Base-by-base conservation (phyloP, 2,797 vertebrate genomes). In the Mastacembelus armatus region DNA sequence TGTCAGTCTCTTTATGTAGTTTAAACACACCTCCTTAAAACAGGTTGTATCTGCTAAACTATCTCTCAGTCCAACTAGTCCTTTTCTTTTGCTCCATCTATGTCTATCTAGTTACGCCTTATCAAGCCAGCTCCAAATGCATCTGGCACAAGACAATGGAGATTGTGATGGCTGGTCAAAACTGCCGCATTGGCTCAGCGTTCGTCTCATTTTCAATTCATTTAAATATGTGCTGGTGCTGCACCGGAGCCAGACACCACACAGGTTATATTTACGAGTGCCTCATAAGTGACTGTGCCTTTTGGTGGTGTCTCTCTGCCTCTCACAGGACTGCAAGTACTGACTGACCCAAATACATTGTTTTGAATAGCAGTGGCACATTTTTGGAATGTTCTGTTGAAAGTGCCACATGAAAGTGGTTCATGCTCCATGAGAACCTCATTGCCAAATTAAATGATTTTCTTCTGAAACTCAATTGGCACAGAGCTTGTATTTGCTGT, bases 321-420 rank as follows among this genome's bases (percentile, higher is more conserved):
- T 84, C 75, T 80, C 74, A 57, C 18, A 76, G 79, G 73, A 72
- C 76, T 51, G 75, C 4, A 45, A 78, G 71, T 48, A 61, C 83
- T 30, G 70, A 80, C 70, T 87, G 90, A 90, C 88, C 88, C 79
- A 88, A 83, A 87, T 87, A 85, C 80, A 78, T 66, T 74, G 81
- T 77, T 86, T 80, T 80, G 80, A 84, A 71, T 29, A 66, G 70
- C 51, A 9, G 79, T 66, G 78, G 73, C 77, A 83, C n/a, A n/a
- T n/a, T n/a, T n/a, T n/a, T n/a, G n/a, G n/a, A 60, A 85, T 80
- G 84, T 80, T 74, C 58, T 61, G 76, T 5, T 70, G 54, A 72
- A 68, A n/a, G n/a, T n/a, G n/a, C n/a, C n/a, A n/a, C n/a, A n/a
- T n/a, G n/a, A n/a, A 77, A 78, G 50, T 61, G 80, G 80, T 64